A percentile compares a stretch with the other conserved stretches of the same genome.
phyloP scores from a whole-genome alignment of 2,797 vertebrate species.

The Rhinophrynus dorsalis region DNA sequence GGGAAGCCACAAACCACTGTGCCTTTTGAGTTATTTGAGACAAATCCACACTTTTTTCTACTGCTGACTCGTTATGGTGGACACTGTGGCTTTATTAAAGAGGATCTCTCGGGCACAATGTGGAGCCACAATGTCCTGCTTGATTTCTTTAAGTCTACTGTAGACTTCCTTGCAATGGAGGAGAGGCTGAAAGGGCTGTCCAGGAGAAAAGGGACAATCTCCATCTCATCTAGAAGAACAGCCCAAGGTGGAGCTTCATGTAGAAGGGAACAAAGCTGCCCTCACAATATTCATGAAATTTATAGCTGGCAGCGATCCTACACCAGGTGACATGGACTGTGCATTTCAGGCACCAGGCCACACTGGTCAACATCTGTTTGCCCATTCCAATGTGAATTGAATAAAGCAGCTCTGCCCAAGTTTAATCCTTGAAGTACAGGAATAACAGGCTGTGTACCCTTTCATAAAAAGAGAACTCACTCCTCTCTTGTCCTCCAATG shows the following conservation, averaged over 20 bases:
- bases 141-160: constrained; percentile 78
- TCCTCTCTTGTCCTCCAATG: no score
- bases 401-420: no score
- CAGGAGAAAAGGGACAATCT: constrained; percentile 61
- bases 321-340: constrained; percentile 67
- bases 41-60: constrained; percentile 82
- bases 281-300: constrained; percentile 80
- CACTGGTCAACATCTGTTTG: no score
- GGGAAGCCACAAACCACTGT: constrained; percentile 67
- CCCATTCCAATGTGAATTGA: no score
- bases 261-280: constrained; percentile 72
- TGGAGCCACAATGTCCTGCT: constrained; percentile 78
- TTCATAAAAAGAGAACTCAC: no score
- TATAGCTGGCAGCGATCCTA: constrained; percentile 84
- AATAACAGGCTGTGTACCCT: no score
- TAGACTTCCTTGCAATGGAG: constrained; percentile 77
- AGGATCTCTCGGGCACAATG: constrained; percentile 33
- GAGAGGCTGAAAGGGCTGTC: constrained; percentile 69
- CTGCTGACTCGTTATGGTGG: constrained; percentile 73
- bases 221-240: constrained; percentile 62
- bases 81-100: constrained; percentile 76
- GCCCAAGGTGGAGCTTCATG: constrained; percentile 74
- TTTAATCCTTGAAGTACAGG: no score
- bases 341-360: no score
- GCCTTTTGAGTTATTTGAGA: constrained; percentile 80